Evolutionary conservation across 2,888 invertebrate species (phyloP), one percentile per base, ranked within the genome.

Genomic region (Notodonta dromedarius): DNA sequence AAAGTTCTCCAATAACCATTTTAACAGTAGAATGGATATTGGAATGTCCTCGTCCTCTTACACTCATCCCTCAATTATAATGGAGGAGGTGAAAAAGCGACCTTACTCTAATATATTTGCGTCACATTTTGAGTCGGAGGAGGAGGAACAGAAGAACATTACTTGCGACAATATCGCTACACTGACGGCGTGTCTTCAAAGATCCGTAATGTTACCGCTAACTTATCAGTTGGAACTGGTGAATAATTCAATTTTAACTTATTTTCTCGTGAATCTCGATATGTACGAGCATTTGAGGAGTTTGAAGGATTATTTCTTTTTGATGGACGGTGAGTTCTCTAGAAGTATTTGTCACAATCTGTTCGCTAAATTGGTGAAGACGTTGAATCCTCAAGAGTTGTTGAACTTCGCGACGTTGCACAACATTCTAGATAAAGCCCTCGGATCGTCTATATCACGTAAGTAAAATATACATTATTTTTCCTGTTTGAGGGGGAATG

Each of bases 321-420:
- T 97, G 35, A 94, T 97, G 92, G 97, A 97, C 72, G 97, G 97
- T 0, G 97, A 97, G 84, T 97, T 97, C 83, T 96, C 96, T 0
- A 94, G 95, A 44, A 95, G 95, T 70, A 95, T 97, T 14, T 96
- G 96, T 46, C 94, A 95, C 57, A 96, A 95, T 68, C 86, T 97
- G 62, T 96, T 96, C 69, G 90, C 94, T 0, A 95, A 95, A 66
- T 83, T 97, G 58, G 95, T 95, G 60, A 94, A 94, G n/a, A 95
- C 95, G 0, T 86, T 95, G 40, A 93, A 94, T 72, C 96, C 97
- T 0, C 90, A 94, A 13, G 96, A 96, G 74, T 78, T 97, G 62
- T 92, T 97, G 63, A 96, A 96, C 80, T 95, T 94, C 59, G 94
- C 95, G 2, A 95, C 95, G 8, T 84, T 97, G 51, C 96, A 96